Conservation (phyloP, 2,797 vertebrate species). For the Fundulus diaphanus region DNA sequence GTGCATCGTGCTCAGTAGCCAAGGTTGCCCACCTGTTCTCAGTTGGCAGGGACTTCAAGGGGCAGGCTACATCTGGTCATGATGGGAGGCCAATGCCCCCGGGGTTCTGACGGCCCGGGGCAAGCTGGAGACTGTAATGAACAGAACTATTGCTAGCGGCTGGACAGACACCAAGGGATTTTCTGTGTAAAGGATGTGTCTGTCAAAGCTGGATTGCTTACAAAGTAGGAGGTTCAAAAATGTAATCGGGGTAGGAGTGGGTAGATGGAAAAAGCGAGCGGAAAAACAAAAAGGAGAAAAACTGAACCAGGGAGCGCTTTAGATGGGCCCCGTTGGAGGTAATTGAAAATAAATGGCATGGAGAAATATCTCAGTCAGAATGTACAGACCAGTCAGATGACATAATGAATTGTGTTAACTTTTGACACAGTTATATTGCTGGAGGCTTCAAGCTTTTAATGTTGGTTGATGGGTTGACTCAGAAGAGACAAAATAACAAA, state of each 20-base stretch:
- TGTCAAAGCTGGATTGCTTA: conserved; percentile 58
- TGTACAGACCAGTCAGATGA: background rate
- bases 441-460: background rate
- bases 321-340: background rate
- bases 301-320: background rate
- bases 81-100: conserved; percentile 64
- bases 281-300: conserved; percentile 15
- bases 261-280: conserved; percentile 13
- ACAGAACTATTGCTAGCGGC: conserved; percentile 60
- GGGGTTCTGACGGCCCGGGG: conserved; percentile 58
- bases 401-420: background rate
- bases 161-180: conserved; percentile 57
- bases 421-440: background rate
- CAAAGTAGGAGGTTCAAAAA: conserved; percentile 42
- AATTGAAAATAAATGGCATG: background rate
- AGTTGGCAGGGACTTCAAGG: conserved; percentile 79
- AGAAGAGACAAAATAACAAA: conserved; percentile 3
- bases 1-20: conserved; percentile 58
- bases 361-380: background rate
- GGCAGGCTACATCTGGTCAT: conserved; percentile 79
- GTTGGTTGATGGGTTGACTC: background rate
- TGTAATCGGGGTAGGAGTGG: conserved; percentile 20
- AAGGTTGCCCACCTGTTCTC: conserved; percentile 77
- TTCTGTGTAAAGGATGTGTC: conserved; percentile 59
- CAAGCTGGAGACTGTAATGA: conserved; percentile 76